Percentiles rank a stretch among this genome's conserved stretches.
Evolutionary conservation across 2,113 vertebrate species (phyloP).

Genomic region (Ceyx margarethae): DNA sequence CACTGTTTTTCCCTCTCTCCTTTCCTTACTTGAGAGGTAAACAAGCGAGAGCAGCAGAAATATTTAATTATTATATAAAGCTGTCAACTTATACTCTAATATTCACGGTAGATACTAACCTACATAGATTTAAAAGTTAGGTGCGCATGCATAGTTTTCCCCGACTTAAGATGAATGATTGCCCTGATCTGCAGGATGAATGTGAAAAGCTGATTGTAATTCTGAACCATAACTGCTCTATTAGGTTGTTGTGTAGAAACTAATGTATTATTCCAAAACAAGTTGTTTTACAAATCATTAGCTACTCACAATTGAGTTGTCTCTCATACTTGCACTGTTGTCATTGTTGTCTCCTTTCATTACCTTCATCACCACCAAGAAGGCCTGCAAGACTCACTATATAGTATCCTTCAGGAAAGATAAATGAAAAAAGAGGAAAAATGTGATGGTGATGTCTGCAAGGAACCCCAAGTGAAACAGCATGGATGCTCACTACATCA

Average conservation of each 20-base stretch:
- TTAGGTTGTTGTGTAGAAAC: background rate
- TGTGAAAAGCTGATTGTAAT: fast-evolving
- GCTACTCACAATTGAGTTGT: background rate
- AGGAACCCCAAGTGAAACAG: background rate
- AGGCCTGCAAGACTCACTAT: background rate
- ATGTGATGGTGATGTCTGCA: background rate
- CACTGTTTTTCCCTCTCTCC: fast-evolving
- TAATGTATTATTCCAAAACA: background rate
- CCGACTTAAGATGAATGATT: fast-evolving
- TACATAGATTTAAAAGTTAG: no score
- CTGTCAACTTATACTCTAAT: fast-evolving
- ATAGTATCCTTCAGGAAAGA: background rate
- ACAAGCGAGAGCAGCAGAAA: no score
- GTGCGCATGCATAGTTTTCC: fast-evolving
- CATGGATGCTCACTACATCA: background rate
- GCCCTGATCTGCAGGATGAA: fast-evolving
- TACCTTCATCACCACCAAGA: background rate
- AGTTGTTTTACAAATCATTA: background rate
- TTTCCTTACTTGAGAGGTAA: no score
- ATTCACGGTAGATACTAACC: fast-evolving
- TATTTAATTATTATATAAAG: no score
- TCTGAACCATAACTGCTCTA: no score
- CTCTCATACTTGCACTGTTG: background rate
- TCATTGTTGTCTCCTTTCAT: background rate
- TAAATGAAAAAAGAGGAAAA: background rate